Percentiles rank a stretch among this genome's conserved stretches.
phyloP scores from a whole-genome alignment of 2,113 vertebrate genomes.

The Oryctolagus cuniculus region mOryCun1.1 NC_091432.1:117914501-117915000 shows the following conservation, averaged over 20 bases:
- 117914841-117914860: background rate
- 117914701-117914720: background rate
- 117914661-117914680: slow-evolving; percentile 27
- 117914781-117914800: background rate
- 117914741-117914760: background rate
- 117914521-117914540: background rate
- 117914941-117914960: background rate
- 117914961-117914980: background rate
- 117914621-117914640: background rate
- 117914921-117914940: background rate
- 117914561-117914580: background rate
- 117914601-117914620: background rate
- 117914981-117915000: background rate
- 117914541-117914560: background rate
- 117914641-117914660: background rate
- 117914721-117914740: background rate
- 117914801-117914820: background rate
- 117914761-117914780: background rate
- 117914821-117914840: background rate
- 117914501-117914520: background rate
- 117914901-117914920: background rate
- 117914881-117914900: background rate
- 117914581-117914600: background rate
- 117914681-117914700: background rate
- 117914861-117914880: background rate